Percentiles rank a stretch among this genome's conserved stretches.
Conservation (phyloP, 2,797 vertebrate species). For the Gila robusta region DNA sequence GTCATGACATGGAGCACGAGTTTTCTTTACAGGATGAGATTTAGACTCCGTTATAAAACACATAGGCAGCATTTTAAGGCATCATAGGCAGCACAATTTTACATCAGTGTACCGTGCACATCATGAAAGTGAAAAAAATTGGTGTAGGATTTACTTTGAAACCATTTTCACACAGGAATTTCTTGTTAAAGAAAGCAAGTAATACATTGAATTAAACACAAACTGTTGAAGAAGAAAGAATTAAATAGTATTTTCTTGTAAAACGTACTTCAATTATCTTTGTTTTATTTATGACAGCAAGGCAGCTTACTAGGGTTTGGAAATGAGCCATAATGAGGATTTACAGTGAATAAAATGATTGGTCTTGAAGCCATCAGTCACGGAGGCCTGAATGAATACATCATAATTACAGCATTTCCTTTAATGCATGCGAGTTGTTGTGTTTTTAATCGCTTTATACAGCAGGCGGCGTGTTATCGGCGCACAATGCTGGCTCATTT, state of each 20-base stretch:
- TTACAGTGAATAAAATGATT: neutral
- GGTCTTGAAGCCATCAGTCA: slow-evolving; percentile 23
- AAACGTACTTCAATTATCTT: neutral
- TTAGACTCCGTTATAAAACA: neutral
- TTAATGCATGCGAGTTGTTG: neutral
- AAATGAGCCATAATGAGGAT: neutral
- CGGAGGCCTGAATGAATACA: slow-evolving; percentile 2
- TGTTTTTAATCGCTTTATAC: neutral
- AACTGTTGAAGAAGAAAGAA: neutral
- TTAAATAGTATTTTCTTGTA: neutral
- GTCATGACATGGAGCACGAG: neutral
- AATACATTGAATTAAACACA: neutral
- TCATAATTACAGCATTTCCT: slow-evolving; percentile 27
- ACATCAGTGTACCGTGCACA: neutral
- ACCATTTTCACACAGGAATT: neutral
- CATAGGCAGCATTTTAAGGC: neutral
- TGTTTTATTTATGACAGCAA: neutral
- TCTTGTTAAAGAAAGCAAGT: no score
- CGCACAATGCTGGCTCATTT: slow-evolving; percentile 29
- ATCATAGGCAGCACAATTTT: neutral
- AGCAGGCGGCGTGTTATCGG: neutral
- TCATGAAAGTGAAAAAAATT: neutral
- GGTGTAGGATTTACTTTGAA: neutral
- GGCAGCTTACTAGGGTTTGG: neutral
- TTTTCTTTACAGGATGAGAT: neutral